Percentiles rank a stretch among this genome's conserved stretches.
Evolutionary conservation across 2,113 vertebrate genomes (phyloP).

Genomic region (Himantopus leucocephalus): DNA sequence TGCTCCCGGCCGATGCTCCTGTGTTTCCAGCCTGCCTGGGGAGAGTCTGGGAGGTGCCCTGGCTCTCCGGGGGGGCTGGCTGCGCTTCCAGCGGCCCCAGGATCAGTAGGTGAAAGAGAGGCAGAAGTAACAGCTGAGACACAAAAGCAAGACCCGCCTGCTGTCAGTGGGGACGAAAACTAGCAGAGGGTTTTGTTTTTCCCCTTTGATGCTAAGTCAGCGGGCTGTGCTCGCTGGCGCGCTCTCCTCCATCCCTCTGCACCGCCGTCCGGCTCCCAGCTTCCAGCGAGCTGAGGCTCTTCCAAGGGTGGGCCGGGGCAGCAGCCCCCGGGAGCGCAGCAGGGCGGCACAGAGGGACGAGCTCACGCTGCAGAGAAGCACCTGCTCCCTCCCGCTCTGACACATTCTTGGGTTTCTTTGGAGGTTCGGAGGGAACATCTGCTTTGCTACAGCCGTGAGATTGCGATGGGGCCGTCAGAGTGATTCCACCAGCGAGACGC

Average conservation of each 20-base stretch:
- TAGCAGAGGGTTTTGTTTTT: not conserved
- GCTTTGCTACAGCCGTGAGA: not conserved
- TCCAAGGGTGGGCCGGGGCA: not conserved
- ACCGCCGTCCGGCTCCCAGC: not conserved
- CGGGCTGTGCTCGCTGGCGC: not conserved
- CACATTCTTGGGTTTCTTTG: slow-evolving; percentile 74
- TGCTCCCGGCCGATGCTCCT: not conserved
- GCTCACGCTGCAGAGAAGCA: slow-evolving; percentile 74
- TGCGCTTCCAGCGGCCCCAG: not conserved
- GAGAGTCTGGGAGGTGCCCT: not conserved
- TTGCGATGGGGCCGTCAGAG: fast-evolving
- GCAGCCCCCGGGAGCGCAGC: not conserved
- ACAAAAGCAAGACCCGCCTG: not conserved
- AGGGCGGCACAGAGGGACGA: not conserved
- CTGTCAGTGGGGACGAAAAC: not conserved
- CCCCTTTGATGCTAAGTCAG: not conserved
- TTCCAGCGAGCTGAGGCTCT: not conserved
- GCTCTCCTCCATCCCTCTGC: not conserved
- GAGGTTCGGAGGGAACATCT: not conserved
- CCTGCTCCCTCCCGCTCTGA: slow-evolving; percentile 70
- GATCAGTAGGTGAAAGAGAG: not conserved
- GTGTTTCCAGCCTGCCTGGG: not conserved
- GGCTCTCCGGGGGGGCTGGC: not conserved
- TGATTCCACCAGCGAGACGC: fast-evolving
- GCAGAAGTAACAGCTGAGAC: not conserved